phyloP scores from a whole-genome alignment of 2,113 vertebrate species.

The Arizona elegans region DNA sequence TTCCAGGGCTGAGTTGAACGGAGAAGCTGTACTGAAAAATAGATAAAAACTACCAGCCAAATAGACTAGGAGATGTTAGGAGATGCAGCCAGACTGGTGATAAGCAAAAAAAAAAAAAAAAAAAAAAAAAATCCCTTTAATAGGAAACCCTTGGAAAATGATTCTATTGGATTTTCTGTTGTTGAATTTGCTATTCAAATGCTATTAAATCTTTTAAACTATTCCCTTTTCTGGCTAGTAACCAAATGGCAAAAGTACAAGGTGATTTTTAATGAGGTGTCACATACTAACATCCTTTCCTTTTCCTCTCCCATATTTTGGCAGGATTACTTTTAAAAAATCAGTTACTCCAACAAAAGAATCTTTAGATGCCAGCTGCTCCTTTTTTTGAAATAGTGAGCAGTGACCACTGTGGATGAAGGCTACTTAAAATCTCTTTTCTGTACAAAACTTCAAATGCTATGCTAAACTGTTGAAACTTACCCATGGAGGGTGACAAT shows the following conservation, averaged over 20 bases:
- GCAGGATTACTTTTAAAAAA: not conserved
- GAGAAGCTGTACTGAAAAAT: not conserved
- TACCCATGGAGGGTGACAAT: not conserved
- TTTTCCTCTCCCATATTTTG: not conserved
- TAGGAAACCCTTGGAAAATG: not conserved
- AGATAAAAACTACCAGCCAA: not conserved
- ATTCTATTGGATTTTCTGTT: not conserved
- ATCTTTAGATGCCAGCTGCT: not conserved
- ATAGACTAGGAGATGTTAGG: not conserved
- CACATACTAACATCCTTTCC: not conserved
- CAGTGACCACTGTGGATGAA: not conserved
- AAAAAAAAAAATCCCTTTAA: not conserved
- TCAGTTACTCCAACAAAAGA: not conserved
- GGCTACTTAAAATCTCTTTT: not conserved
- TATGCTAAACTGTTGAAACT: not conserved
- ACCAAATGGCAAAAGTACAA: not conserved
- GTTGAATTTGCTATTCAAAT: not conserved
- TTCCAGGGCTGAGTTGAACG: not conserved
- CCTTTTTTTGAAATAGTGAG: not conserved
- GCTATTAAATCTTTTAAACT: not conserved
- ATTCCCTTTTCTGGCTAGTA: not conserved
- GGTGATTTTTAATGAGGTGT: not conserved
- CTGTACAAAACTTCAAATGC: not conserved
- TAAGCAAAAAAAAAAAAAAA: not conserved
- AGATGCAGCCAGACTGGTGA: not conserved